Evolutionary conservation across 2,888 invertebrate species (phyloP), one percentile per base, ranked within the genome.

Genomic region (Choristoneura rosaceana): DNA sequence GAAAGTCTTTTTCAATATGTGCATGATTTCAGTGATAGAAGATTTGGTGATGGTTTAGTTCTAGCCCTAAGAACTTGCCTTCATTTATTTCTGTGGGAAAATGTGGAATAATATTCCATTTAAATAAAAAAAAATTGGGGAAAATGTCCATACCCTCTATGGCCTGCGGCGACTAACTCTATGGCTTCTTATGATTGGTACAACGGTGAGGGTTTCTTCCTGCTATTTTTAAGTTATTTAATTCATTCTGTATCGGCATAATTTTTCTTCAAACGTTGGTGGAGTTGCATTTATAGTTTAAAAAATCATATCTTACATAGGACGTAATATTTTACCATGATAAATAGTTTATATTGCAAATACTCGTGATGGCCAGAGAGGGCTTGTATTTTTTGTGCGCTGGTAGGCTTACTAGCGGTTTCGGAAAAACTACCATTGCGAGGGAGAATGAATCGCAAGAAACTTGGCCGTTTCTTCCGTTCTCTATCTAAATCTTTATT

Each of bases 161-260:
- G 50, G 76, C 81, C 65, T 67, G 10, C 67, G 50, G 76, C 81
- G 5, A 84, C 80, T 87, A 85, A 87, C 79, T 25, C 47, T 79
- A 79, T 78, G 76, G 79, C 85, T 86, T 87, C 84, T 82, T 89
- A 90, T 86, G 90, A 88, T 90, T 90, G 90, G 89, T 80, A 76
- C 82, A 84, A 84, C 82, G 87, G 87, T 85, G 80, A 59, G 70
- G 84, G 69, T 38, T 62, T 41, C 59, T 67, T 52, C 45, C 9
- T 50, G 12, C 34, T 47, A 9, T 60, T 25, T 47, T 50, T 14
- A 38, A 34, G 5, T 25, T 9, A 14, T 34, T n/a, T 47, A 12
- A 5, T 25, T 60, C 15, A 10, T n/a, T 38, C 3, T 15, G 25
- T 33, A 33, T 45, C 25, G 25, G 45, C 25, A 45, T 58, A 12